A percentile compares a stretch with the other conserved stretches of the same genome.
Evolutionary conservation across 2,888 invertebrate species (phyloP).

Genomic region (Dexiosoma caninum): DNA sequence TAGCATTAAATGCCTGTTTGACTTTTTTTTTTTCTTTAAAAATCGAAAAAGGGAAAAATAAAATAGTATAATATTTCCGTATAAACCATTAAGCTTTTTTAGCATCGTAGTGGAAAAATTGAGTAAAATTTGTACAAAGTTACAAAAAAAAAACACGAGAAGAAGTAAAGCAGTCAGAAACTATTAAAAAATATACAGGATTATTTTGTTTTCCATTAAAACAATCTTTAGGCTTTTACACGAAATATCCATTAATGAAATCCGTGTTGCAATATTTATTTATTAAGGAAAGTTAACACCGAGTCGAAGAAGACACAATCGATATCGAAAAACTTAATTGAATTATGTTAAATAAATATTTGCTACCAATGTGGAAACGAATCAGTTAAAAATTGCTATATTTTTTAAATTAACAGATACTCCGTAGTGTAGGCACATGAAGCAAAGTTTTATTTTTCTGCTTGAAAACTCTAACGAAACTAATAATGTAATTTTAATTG

Average conservation of each 20-base stretch:
- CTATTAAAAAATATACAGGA: not conserved
- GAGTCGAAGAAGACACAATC: not conserved
- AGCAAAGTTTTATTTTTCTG: no score
- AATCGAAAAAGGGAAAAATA: not conserved
- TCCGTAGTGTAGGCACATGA: no score
- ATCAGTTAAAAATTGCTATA: not conserved
- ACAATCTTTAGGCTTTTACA: slow-evolving; percentile 34
- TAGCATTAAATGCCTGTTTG: slow-evolving; percentile 1
- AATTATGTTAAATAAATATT: slow-evolving; percentile 33
- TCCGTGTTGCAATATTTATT: slow-evolving; percentile 45
- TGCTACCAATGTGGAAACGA: not conserved
- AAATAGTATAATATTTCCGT: slow-evolving; percentile 33
- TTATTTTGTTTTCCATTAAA: slow-evolving; percentile 25
- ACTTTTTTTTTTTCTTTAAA: not conserved
- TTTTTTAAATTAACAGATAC: no score
- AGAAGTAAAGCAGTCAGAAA: not conserved
- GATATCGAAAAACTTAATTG: slow-evolving; percentile 28
- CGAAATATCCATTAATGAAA: slow-evolving; percentile 46
- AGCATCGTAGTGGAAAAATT: slow-evolving; percentile 43
- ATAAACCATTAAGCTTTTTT: slow-evolving; percentile 23
- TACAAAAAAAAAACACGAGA: not conserved
- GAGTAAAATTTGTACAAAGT: slow-evolving; percentile 25
- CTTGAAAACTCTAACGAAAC: no score
- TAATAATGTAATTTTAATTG: no score
- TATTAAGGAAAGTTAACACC: slow-evolving; percentile 30